Percentiles rank a stretch among this genome's conserved stretches.
phyloP scores from a whole-genome alignment of 2,888 invertebrate species.

The Danaus chrysippus region DNA sequence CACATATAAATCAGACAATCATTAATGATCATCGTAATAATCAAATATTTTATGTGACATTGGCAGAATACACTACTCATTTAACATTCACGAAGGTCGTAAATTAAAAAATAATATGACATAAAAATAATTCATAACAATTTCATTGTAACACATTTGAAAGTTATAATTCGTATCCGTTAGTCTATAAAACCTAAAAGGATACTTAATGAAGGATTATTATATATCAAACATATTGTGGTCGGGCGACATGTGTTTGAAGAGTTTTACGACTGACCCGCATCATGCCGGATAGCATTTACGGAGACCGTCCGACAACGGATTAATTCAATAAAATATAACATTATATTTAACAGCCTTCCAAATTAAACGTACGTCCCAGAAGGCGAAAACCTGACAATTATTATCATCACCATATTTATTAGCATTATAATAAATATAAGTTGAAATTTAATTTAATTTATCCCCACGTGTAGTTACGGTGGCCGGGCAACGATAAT shows the following conservation, averaged over 20 bases:
- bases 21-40: too few relatives aligned
- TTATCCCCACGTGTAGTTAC: conserved; percentile 20
- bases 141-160: too few relatives aligned
- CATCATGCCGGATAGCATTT: conserved; percentile 12
- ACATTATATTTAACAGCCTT: conserved; percentile 5
- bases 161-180: too few relatives aligned
- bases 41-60: too few relatives aligned
- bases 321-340: conserved; percentile 15
- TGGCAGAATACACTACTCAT: too few relatives aligned
- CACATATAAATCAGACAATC: too few relatives aligned
- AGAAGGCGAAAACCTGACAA: neutral
- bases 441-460: neutral
- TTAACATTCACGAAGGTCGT: too few relatives aligned
- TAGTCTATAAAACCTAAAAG: conserved; percentile 1
- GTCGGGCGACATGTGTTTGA: conserved; percentile 16
- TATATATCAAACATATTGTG: conserved; percentile 17
- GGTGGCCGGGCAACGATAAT: conserved; percentile 9
- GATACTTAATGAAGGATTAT: conserved; percentile 14
- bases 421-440: too few relatives aligned
- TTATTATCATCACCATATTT: neutral
- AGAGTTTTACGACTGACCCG: conserved; percentile 21
- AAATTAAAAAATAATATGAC: too few relatives aligned
- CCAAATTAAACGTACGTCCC: neutral
- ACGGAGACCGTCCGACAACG: conserved; percentile 14
- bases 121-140: too few relatives aligned